Evolutionary conservation across 2,113 vertebrate species (phyloP), one percentile per base, ranked within the genome.

Genomic region (Hippolais icterina): DNA sequence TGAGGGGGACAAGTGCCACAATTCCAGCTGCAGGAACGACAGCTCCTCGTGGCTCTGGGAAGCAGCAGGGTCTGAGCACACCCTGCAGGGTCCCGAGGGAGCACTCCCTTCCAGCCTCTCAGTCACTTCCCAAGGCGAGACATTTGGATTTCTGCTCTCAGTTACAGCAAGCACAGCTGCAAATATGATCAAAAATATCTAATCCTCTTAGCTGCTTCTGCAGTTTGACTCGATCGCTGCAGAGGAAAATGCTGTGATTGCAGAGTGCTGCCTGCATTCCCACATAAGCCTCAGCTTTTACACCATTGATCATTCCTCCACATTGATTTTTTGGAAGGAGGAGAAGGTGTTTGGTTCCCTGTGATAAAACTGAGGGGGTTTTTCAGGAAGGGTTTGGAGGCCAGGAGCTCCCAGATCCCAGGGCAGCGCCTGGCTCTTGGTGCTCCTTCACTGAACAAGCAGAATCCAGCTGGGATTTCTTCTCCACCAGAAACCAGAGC

Each of bases 141-240:
- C 39, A 7, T 44, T 94, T 61, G 72, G 84, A 87, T 93, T 94
- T 82, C 87, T 93, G 49, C 84, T 93, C 87, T 82, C 4, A 0
- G 46, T 91, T 85, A 71, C 82, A 79, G 78, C 78, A 13, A 54
- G 78, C 5, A 24, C 93, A 95, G 95, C 96, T 96, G 94, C 79
- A 92, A 93, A 92, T 75, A 82, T 70, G 83, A 96, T 87, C 87
- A 87, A 35, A 94, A 94, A 69, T 81, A 91, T 37, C 94, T 96
- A 95, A 94, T 97, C 94, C 93, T 96, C 95, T 95, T 91, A 96
- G 79, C 74, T 60, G 70, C 93, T 96, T 15, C 95, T 96, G 91
- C 93, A 89, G 94, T 82, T 61, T 24, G 74, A 49, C 81, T 92
- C 2, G 1, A n/a, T 78, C 0, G 0, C 91, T 31, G 74, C 93